These are phyloP conservation scores for Tyto alba DNA, from an alignment of 2,113 vertebrate species.

Conservation along the genomic window DNA sequence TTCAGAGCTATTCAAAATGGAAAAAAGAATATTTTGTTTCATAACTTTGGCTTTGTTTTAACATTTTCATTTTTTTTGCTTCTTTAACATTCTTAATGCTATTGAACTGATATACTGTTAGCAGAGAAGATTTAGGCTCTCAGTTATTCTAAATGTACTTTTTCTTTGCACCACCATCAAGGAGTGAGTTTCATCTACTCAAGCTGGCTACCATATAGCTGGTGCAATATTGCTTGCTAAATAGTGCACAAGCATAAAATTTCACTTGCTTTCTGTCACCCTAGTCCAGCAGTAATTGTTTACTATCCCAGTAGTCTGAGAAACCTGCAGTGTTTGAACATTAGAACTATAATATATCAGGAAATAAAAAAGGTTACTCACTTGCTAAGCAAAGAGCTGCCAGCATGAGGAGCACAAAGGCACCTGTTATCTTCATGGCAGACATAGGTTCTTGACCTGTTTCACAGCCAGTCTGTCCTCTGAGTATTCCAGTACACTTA, in stretches of 20 bases:
- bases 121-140: not conserved
- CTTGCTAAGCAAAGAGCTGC: slow-evolving; percentile 17
- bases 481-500: not conserved
- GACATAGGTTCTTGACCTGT: not conserved
- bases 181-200: not conserved
- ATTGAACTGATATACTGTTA: not conserved
- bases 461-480: not conserved
- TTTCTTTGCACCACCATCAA: not conserved
- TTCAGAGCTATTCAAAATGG: not conserved
- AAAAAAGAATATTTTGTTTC: not conserved
- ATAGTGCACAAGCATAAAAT: not conserved
- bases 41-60: not conserved
- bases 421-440: not conserved
- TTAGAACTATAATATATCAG: not conserved
- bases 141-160: not conserved
- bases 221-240: not conserved
- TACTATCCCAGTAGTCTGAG: not conserved
- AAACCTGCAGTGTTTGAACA: not conserved
- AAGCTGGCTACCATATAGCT: not conserved
- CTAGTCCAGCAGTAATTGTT: not conserved
- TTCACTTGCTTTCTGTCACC: not conserved
- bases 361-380: not conserved
- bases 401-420: not conserved
- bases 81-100: not conserved
- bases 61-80: not conserved